Percentiles rank a stretch among this genome's conserved stretches.
Conservation (phyloP, 2,797 vertebrate species). For the Molothrus ater region DNA sequence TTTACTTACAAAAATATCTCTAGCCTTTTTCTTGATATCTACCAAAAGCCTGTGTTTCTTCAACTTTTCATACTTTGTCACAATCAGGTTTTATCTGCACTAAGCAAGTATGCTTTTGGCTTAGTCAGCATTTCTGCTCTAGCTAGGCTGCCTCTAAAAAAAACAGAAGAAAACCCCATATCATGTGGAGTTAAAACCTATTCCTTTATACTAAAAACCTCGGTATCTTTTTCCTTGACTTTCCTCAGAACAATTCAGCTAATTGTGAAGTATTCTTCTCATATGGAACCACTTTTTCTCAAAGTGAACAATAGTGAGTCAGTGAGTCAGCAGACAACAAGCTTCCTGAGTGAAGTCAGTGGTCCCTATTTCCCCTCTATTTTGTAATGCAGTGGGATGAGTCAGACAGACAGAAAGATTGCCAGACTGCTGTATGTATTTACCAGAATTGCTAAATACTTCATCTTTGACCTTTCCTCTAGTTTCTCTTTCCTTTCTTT, state of each 20-base stretch:
- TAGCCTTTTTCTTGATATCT: not conserved
- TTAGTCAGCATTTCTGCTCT: not conserved
- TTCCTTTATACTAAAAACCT: not conserved
- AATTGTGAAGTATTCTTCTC: not conserved
- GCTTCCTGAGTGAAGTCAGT: conserved; percentile 19
- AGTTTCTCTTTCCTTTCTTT: not conserved
- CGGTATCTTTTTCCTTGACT: fast-evolving
- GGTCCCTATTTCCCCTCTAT: not conserved
- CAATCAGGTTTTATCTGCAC: not conserved
- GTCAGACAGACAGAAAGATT: not conserved
- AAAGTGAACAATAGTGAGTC: not conserved
- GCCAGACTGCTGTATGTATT: not conserved
- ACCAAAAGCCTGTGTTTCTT: not conserved
- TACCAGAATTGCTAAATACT: not conserved
- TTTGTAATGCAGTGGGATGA: not conserved
- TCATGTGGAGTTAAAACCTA: not conserved
- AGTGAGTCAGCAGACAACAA: not conserved
- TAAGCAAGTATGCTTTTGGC: not conserved
- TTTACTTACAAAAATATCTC: not conserved
- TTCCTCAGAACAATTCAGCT: not conserved
- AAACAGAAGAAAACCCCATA: not conserved
- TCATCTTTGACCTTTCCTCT: not conserved
- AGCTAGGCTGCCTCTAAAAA: not conserved
- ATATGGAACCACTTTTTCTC: not conserved
- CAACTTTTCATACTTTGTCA: not conserved